Conservation (phyloP, 2,797 vertebrate genomes). For the Sparus aurata region DNA sequence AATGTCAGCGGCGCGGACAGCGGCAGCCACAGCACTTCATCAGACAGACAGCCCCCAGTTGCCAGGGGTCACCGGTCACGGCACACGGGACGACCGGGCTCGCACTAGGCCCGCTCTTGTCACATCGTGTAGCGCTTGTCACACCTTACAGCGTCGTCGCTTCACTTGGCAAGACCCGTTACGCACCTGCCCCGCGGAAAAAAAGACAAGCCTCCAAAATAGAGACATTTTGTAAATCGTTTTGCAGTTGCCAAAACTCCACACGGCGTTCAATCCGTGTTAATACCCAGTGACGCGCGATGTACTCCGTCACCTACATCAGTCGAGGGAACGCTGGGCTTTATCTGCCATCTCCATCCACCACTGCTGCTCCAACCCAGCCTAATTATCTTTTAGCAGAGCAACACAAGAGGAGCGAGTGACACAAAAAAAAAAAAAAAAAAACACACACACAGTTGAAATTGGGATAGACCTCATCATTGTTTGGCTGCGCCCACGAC, state of each 20-base stretch:
- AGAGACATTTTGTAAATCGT: slow-evolving; percentile 69
- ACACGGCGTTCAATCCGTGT: slow-evolving; percentile 49
- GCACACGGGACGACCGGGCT: slow-evolving; percentile 39
- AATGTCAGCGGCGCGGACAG: slow-evolving; percentile 40
- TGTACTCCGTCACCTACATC: slow-evolving; percentile 57
- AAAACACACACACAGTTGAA: slow-evolving; percentile 60
- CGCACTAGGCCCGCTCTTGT: slow-evolving; percentile 42
- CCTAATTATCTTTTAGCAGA: slow-evolving; percentile 83
- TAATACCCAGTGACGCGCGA: slow-evolving; percentile 58
- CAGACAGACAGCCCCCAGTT: slow-evolving; percentile 45
- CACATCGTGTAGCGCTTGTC: slow-evolving; percentile 48
- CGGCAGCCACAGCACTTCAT: slow-evolving; percentile 39
- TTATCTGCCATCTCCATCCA: slow-evolving; percentile 67
- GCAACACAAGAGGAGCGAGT: slow-evolving; percentile 68
- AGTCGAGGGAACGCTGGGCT: slow-evolving; percentile 56
- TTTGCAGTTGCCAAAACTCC: slow-evolving; percentile 50
- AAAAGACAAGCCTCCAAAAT: slow-evolving; percentile 48
- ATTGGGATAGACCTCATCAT: slow-evolving; percentile 81
- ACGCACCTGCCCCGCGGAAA: slow-evolving; percentile 58
- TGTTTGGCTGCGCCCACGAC: slow-evolving; percentile 80
- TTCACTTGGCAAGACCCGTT: slow-evolving; percentile 50
- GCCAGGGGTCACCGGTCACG: slow-evolving; percentile 54
- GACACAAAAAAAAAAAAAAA: slow-evolving; percentile 74
- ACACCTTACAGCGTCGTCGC: slow-evolving; percentile 43
- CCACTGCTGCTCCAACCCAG: slow-evolving; percentile 47